Evolutionary conservation across 2,888 invertebrate genomes (phyloP).

Genomic region (Conchocele bisecta): DNA sequence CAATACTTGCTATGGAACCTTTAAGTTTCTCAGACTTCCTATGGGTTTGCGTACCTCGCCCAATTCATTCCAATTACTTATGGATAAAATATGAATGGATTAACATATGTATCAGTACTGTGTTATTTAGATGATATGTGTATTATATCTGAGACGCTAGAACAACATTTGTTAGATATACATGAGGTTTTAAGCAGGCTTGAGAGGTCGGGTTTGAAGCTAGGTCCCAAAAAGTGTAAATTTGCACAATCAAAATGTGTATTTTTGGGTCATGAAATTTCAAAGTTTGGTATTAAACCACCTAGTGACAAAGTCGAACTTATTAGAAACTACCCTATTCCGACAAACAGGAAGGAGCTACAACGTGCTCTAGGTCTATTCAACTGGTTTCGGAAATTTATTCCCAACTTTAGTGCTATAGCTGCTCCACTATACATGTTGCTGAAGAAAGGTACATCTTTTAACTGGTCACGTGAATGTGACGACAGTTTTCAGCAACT

Average conservation of each 20-base stretch:
- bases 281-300: conserved; percentile 35
- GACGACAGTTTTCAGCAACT: conserved; percentile 35
- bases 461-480: conserved; percentile 35
- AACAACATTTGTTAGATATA: conserved; percentile 18
- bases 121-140: conserved; percentile 45
- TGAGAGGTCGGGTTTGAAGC: conserved; percentile 13
- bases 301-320: conserved; percentile 31
- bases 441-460: conserved; percentile 30
- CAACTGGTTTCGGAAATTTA: conserved; percentile 51
- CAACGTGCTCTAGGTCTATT: conserved; percentile 51
- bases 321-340: conserved; percentile 29
- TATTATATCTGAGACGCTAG: conserved; percentile 23
- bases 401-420: conserved; percentile 24
- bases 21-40: conserved; percentile 25
- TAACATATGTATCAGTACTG: conserved; percentile 37
- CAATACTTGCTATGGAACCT: conserved; percentile 26
- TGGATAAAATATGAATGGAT: conserved; percentile 26
- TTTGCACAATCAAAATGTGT: conserved; percentile 27
- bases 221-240: conserved; percentile 24
- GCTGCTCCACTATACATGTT: conserved; percentile 37
- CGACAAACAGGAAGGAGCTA: conserved; percentile 38
- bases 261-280: conserved; percentile 52
- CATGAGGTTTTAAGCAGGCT: conserved; percentile 15
- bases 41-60: conserved; percentile 28
- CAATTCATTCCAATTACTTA: conserved; percentile 38